Evolutionary conservation across 2,113 vertebrate species (phyloP).

Genomic region (Aptenodytes forsteri): DNA sequence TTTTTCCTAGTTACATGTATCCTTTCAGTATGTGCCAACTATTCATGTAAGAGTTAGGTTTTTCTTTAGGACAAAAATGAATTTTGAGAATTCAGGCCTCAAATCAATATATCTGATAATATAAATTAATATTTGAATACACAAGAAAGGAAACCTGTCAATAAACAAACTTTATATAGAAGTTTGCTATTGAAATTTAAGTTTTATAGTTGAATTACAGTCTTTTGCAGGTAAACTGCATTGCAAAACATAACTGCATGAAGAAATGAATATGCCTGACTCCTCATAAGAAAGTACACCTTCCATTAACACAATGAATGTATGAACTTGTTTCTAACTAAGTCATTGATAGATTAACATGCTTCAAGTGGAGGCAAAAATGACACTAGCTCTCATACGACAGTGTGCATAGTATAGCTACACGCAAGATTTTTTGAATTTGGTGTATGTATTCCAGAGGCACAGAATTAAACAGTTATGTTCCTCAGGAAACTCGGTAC

Average conservation of each 20-base stretch:
- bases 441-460: background rate
- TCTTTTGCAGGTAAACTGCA: background rate
- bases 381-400: background rate
- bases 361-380: background rate
- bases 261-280: background rate
- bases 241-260: background rate
- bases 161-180: background rate
- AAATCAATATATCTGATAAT: background rate
- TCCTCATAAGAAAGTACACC: background rate
- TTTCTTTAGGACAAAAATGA: background rate
- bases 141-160: background rate
- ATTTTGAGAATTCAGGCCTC: background rate
- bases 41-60: background rate
- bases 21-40: background rate
- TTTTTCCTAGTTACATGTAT: background rate
- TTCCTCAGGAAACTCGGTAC: background rate
- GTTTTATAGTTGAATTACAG: background rate
- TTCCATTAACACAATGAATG: background rate
- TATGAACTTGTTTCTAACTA: background rate
- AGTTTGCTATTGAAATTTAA: background rate
- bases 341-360: background rate
- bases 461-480: background rate
- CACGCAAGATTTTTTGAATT: background rate
- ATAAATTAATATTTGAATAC: background rate
- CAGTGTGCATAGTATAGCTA: background rate